Conservation (phyloP, 2,888 invertebrate genomes). For the Cheilosia vernalis region DNA sequence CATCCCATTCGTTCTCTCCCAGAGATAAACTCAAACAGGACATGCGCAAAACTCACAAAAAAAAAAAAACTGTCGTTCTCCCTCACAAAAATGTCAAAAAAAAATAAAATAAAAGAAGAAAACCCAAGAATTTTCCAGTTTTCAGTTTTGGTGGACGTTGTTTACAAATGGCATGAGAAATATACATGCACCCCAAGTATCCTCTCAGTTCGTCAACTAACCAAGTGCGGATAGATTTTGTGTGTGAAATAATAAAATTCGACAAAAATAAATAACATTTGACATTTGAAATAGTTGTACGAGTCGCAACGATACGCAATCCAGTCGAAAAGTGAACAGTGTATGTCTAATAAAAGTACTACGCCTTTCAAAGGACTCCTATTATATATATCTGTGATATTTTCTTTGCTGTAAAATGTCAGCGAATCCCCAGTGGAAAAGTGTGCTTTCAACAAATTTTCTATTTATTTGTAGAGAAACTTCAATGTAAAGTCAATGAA, state of each 20-base stretch:
- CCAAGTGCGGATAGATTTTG: constrained; percentile 60
- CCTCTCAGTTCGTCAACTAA: constrained; percentile 42
- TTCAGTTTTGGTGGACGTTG: constrained; percentile 73
- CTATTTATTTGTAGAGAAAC: constrained; percentile 27
- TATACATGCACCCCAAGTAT: constrained; percentile 54
- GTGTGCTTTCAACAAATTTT: constrained; percentile 45
- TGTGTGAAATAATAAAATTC: constrained; percentile 26
- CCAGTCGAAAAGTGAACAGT: constrained; percentile 30
- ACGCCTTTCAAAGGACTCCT: constrained; percentile 42
- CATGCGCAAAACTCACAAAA: constrained; percentile 56
- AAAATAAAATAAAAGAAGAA: background rate
- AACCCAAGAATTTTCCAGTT: constrained; percentile 63
- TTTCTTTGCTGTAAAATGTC: constrained; percentile 2
- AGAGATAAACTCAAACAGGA: constrained; percentile 60
- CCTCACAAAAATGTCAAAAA: constrained; percentile 67
- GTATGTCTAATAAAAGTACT: constrained; percentile 27
- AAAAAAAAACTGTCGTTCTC: constrained; percentile 17
- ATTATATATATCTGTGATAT: background rate
- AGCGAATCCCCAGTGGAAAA: constrained; percentile 19
- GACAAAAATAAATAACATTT: constrained; percentile 7
- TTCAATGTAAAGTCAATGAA: constrained; percentile 32
- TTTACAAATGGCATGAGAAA: constrained; percentile 73
- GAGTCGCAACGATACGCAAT: constrained; percentile 17
- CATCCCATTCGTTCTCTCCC: constrained; percentile 60
- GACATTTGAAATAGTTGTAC: too few species aligned